Base-by-base conservation (phyloP, 2,113 vertebrate species). In the Sapayoa aenigma region DNA sequence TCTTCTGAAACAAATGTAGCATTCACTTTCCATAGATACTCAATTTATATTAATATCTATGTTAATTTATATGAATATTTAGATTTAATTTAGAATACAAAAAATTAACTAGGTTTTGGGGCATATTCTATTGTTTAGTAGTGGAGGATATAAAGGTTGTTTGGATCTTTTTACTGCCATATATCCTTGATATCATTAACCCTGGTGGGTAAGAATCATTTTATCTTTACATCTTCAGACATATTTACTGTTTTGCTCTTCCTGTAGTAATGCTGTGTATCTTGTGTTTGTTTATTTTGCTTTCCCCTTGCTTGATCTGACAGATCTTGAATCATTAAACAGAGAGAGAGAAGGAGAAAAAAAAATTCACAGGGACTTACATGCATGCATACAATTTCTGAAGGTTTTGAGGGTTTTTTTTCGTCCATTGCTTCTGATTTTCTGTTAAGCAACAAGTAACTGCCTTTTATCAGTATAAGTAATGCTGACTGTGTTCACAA, bases 1-100 rank as follows among this genome's bases (percentile, higher is more conserved):
- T 35, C 41, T 60, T 55, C 8, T 47, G 39, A 76, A 28, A 68
- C 46, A 75, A 22, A 1, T 12, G 21, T 30, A 63, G 15, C 28
- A 0, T 9, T 49, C 37, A 31, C 0, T 25, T 62, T 59, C 11
- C 21, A 9, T 33, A 7, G 8, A 24, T 44, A 16, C 12, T 5
- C 11, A 14, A 17, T 46, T 46, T 12, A 12, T 30, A 11, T 16
- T 42, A 12, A 16, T 37, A 7, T n/a, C 13, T 35, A 9, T 9
- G 25, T 30, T 27, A 20, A 58, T 37, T 81, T 37, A 27, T 37
- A 73, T 27, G 33, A 33, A 37, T 46, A 46, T 46, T 44, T 44
- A 44, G 41, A 42, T 42, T 11, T 14, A 42, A 42, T 18, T 17
- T 50, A 50, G 3, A 84, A 56, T 33, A 2, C 1, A 6, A 30